phyloP scores from a whole-genome alignment of 2,797 vertebrate species.

The Bovichtus diacanthus region DNA sequence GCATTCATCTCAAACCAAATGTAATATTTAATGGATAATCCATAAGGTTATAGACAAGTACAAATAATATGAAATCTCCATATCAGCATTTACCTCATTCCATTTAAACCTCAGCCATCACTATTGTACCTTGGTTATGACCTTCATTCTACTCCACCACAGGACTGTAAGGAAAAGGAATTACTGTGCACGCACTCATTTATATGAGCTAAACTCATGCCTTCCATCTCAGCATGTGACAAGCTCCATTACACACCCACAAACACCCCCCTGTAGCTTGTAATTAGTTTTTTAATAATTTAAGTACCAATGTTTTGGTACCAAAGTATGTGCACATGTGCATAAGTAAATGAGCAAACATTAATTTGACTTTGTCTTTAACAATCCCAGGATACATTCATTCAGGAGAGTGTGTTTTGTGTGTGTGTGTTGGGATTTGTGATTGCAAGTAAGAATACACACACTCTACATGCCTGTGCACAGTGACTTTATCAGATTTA shows the following conservation, averaged over 20 bases:
- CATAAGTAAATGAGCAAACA: conserved; percentile 41
- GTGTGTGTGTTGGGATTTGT: conserved; percentile 20
- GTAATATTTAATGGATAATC: not conserved
- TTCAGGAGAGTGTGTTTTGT: conserved; percentile 13
- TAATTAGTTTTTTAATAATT: conserved; percentile 72
- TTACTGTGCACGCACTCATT: conserved; percentile 2
- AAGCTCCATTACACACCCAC: conserved; percentile 54
- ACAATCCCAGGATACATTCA: conserved; percentile 34
- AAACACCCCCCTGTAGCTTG: conserved; percentile 56
- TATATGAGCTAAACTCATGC: conserved; percentile 15
- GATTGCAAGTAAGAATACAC: conserved; percentile 18
- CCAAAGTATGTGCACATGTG: conserved; percentile 22
- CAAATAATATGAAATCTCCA: not conserved
- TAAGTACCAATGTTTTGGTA: conserved; percentile 48
- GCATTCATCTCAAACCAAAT: not conserved
- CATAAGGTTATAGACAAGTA: not conserved
- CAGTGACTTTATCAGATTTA: conserved; percentile 67
- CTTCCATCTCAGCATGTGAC: conserved; percentile 44
- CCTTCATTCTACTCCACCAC: conserved; percentile 10
- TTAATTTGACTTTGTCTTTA: conserved; percentile 50
- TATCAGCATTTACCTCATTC: not conserved
- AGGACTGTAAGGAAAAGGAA: not conserved
- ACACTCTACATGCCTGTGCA: conserved; percentile 37
- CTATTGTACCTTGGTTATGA: conserved; percentile 7
- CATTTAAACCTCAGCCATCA: conserved; percentile 12